Conservation (phyloP, 2,888 invertebrate species). For the Pardosa pseudoannulata region DNA sequence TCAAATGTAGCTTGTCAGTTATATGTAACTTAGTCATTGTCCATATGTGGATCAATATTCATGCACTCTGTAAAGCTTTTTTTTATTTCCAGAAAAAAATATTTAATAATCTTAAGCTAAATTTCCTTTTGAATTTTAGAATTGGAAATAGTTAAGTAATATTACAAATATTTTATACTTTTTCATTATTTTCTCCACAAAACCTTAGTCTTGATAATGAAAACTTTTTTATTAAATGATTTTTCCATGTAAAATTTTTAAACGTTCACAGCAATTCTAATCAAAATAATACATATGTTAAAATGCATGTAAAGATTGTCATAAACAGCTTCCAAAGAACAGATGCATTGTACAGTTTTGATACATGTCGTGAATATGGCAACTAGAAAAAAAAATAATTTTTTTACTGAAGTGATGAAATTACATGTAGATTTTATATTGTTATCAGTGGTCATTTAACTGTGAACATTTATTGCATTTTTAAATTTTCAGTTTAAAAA, state of each 20-base stretch:
- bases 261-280: conserved; percentile 18
- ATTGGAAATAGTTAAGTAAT: no score
- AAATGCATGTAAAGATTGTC: conserved; percentile 14
- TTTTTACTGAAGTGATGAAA: conserved; percentile 25
- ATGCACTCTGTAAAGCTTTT: conserved; percentile 9
- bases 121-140: no score
- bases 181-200: neutral
- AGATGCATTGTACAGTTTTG: conserved; percentile 58
- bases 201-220: neutral
- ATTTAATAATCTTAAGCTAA: no score
- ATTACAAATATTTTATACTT: neutral
- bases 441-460: conserved; percentile 11
- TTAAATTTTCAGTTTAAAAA: neutral
- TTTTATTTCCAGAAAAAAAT: no score
- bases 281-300: conserved; percentile 15
- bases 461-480: conserved; percentile 11
- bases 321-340: conserved; percentile 19
- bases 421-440: conserved; percentile 26
- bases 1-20: conserved; percentile 4
- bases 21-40: neutral
- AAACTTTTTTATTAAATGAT: neutral
- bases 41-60: neutral
- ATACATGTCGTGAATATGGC: conserved; percentile 33
- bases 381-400: conserved; percentile 25
- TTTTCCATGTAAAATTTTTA: neutral